These are phyloP conservation scores for Diarsia brunnea DNA, from an alignment of 2,888 invertebrate genomes.

Conservation along the genomic window DNA sequence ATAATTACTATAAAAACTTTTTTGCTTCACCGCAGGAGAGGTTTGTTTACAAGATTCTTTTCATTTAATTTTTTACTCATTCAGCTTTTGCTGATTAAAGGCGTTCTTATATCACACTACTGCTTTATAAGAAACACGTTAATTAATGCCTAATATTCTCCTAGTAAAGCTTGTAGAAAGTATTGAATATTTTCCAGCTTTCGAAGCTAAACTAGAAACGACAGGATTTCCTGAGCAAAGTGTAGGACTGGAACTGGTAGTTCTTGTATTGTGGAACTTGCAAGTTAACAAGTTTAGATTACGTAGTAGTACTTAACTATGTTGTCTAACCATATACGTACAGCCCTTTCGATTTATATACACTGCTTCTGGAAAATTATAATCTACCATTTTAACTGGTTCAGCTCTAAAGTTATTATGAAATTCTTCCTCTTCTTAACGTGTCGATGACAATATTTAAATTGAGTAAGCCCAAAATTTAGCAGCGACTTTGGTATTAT, in stretches of 20 bases:
- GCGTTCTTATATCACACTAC: background rate
- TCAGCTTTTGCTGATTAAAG: background rate
- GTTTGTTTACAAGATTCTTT: background rate
- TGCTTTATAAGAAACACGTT: background rate
- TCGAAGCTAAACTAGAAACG: slow-evolving; percentile 25
- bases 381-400: background rate
- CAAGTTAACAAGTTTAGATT: background rate
- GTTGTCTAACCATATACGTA: background rate
- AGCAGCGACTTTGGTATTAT: no score
- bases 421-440: background rate
- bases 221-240: slow-evolving; percentile 20
- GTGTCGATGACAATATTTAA: no score
- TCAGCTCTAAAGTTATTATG: background rate
- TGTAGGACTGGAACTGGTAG: slow-evolving; percentile 30
- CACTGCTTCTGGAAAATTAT: background rate
- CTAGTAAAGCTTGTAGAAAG: slow-evolving; percentile 13
- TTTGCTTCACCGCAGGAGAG: background rate
- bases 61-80: background rate
- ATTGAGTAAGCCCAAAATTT: no score
- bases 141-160: background rate
- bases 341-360: background rate
- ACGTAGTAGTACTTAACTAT: background rate
- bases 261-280: slow-evolving; percentile 22
- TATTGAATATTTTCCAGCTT: slow-evolving; percentile 39
- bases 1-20: background rate